These are phyloP conservation scores for Himantopus leucocephalus DNA, from an alignment of 2,113 vertebrate genomes.

Conservation along the genomic window DNA sequence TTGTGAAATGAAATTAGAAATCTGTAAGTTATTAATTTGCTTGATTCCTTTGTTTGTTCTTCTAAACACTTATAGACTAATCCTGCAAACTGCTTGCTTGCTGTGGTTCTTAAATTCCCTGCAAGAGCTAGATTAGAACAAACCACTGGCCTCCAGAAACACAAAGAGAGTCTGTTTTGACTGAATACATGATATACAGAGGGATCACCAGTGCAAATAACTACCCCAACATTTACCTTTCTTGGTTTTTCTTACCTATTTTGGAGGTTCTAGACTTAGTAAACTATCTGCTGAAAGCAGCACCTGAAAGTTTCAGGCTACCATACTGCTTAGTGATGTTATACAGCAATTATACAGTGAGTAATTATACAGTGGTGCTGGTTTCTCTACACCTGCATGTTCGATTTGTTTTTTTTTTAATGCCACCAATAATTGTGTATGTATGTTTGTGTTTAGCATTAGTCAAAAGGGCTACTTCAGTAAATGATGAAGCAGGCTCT, in stretches of 20 bases:
- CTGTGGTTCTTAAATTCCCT: neutral
- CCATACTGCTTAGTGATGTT: neutral
- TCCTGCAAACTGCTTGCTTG: neutral
- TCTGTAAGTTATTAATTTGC: accelerated
- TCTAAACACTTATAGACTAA: neutral
- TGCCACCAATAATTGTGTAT: neutral
- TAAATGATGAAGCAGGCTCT: neutral
- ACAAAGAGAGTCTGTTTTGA: neutral
- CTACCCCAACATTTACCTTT: neutral
- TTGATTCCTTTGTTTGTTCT: neutral
- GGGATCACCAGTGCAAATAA: neutral
- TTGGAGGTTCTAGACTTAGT: too few species aligned
- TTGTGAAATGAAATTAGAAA: slow-evolving; percentile 1
- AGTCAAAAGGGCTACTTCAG: neutral
- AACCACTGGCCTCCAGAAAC: neutral
- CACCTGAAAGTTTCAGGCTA: neutral
- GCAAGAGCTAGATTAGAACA: neutral
- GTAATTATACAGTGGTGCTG: neutral
- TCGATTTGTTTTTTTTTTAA: neutral
- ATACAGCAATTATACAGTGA: neutral
- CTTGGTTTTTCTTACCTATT: neutral
- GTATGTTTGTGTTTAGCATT: neutral
- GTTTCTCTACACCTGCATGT: neutral
- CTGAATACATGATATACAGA: neutral
- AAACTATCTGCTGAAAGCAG: neutral